Evolutionary conservation across 1,140 invertebrate species (phyloP), one percentile per base, ranked within the genome.

Genomic region (Agrypnia vestita): DNA sequence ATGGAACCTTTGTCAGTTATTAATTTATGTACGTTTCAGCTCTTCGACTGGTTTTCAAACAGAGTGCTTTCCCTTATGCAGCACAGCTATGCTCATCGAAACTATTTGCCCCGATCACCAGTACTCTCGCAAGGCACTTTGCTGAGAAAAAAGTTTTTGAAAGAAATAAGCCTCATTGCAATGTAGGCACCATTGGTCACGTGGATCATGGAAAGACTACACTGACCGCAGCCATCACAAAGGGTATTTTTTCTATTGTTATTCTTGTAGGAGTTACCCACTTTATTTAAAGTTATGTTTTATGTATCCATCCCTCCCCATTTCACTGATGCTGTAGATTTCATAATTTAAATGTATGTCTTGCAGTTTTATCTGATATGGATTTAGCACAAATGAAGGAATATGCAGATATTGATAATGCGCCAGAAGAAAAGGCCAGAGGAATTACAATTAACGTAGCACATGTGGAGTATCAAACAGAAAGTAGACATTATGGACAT

Each of bases 191-290:
- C 7, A 99, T 99, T 85, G 98, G 98, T 0, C 98, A 99, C 90
- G 97, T 99, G 15, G 98, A 99, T 91, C 98, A 99, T 90, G 97
- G 98, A 0, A 99, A 99, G 90, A 98, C 98, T 4, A 99, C 98
- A 0, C 88, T 99, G 10, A 99, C 98, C 25, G 96, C 98, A 17
- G 98, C 98, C 8, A 98, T 99, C 75, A 99, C 98, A n/a, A n/a
- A n/a, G n/a, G n/a, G n/a, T n/a, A n/a, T n/a, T n/a, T n/a, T n/a
- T n/a, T n/a, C n/a, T n/a, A n/a, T n/a, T n/a, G n/a, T n/a, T n/a
- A n/a, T n/a, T n/a, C n/a, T n/a, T n/a, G n/a, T n/a, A n/a, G n/a
- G n/a, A n/a, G n/a, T n/a, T n/a, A n/a, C n/a, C n/a, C n/a, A n/a
- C n/a, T n/a, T n/a, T n/a, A n/a, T n/a, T n/a, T n/a, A n/a, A n/a